These are phyloP conservation scores for Noctua pronuba DNA, from an alignment of 2,888 invertebrate genomes.

Conservation along the genomic window DNA sequence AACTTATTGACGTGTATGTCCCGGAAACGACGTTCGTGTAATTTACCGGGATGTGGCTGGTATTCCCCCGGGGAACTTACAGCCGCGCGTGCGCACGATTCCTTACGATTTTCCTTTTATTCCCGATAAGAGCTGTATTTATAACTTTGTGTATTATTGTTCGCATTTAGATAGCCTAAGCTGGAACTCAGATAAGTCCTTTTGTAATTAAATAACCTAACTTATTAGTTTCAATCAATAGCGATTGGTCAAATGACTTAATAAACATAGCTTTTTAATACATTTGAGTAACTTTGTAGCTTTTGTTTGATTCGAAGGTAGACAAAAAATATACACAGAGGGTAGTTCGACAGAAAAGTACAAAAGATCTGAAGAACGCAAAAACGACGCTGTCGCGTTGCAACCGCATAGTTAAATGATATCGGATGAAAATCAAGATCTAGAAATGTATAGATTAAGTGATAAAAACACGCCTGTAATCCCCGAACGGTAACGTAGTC, in stretches of 20 bases:
- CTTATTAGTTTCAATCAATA: neutral
- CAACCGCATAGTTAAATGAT: neutral
- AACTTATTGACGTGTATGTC: constrained; percentile 47
- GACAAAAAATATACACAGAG: too few species aligned
- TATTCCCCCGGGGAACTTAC: constrained; percentile 53
- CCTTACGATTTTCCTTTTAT: constrained; percentile 64
- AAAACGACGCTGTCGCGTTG: neutral
- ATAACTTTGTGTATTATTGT: constrained; percentile 38
- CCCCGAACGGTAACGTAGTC: neutral
- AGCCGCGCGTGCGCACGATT: constrained; percentile 34
- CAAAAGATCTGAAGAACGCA: neutral
- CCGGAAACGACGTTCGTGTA: constrained; percentile 59
- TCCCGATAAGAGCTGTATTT: constrained; percentile 44
- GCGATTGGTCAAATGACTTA: neutral
- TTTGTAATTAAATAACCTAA: constrained; percentile 20
- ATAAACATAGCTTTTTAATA: neutral
- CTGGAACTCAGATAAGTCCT: constrained; percentile 28
- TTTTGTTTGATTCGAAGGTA: neutral
- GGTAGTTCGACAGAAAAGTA: neutral
- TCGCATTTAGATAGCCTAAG: constrained; percentile 28
- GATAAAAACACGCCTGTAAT: neutral
- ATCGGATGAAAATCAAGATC: neutral
- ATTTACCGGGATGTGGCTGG: constrained; percentile 58
- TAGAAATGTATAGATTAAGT: neutral
- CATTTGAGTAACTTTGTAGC: too few species aligned